Percentiles rank a stretch among this genome's conserved stretches.
Evolutionary conservation across 1,140 invertebrate species (phyloP).

Genomic region (Teleopsis dalmanni): DNA sequence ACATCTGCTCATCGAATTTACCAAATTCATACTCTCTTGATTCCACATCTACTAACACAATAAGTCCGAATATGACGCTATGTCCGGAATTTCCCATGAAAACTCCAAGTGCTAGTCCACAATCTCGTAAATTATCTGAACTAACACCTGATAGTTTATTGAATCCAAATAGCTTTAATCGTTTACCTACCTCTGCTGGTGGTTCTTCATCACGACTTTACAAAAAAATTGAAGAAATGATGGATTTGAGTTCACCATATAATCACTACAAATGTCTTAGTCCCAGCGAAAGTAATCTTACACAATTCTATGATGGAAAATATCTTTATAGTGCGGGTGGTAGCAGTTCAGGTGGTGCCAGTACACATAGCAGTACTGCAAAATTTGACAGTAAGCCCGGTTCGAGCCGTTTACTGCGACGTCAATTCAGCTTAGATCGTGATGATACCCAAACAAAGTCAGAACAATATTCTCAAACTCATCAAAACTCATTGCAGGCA

Average conservation of each 20-base stretch:
- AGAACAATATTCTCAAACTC: constrained; percentile 23
- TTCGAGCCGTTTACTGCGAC: constrained; percentile 51
- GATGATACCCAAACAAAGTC: constrained; percentile 47
- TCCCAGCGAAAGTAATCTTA: constrained; percentile 54
- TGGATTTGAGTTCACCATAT: constrained; percentile 63
- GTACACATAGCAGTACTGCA: constrained; percentile 16
- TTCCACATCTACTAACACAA: constrained; percentile 39
- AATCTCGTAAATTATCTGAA: constrained; percentile 37
- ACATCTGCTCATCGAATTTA: constrained; percentile 25
- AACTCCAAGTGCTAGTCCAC: constrained; percentile 26
- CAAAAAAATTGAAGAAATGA: constrained; percentile 45
- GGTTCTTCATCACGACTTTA: constrained; percentile 38
- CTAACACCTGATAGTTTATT: constrained; percentile 33
- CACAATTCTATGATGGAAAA: constrained; percentile 42
- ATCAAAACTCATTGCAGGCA: constrained; percentile 29
- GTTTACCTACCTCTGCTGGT: constrained; percentile 33
- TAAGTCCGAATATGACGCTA: constrained; percentile 35
- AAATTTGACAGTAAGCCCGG: constrained; percentile 35
- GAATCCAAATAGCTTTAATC: constrained; percentile 39
- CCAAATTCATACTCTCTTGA: constrained; percentile 42
- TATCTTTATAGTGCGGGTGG: constrained; percentile 23
- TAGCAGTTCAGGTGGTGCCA: constrained; percentile 15
- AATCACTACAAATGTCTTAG: constrained; percentile 64
- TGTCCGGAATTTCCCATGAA: constrained; percentile 37
- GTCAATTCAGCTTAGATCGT: constrained; percentile 64